Percentiles rank a stretch among this genome's conserved stretches.
Conservation (phyloP, 2,113 vertebrate species). For the Lophura nycthemera region DNA sequence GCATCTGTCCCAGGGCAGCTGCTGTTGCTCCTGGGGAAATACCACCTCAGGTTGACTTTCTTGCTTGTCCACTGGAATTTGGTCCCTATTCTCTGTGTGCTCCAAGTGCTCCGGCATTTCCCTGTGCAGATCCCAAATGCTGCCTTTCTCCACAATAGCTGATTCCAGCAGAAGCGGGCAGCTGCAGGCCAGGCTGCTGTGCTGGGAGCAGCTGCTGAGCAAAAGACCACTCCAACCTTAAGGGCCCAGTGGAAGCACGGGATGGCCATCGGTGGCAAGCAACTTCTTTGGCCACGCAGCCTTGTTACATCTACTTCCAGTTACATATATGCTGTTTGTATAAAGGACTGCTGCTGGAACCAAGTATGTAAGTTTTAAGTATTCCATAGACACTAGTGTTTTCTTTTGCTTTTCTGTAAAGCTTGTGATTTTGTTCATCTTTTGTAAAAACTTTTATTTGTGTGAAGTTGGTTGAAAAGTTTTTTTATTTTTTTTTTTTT, state of each 20-base stretch:
- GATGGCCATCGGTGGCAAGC: background rate
- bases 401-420: constrained; percentile 54
- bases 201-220: background rate
- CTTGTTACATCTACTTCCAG: background rate
- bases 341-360: constrained; percentile 42
- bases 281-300: background rate
- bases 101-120: background rate
- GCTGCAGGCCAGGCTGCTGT: background rate
- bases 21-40: constrained; percentile 7
- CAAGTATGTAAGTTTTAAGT: background rate
- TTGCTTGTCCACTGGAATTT: constrained; percentile 47
- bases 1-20: constrained; percentile 12
- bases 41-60: constrained; percentile 53
- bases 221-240: background rate
- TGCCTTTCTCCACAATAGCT: background rate
- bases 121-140: background rate
- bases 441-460: constrained; percentile 17
- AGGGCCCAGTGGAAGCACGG: background rate
- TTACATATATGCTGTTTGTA: background rate
- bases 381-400: background rate
- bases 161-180: background rate
- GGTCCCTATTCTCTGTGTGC: background rate
- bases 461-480: constrained; percentile 33
- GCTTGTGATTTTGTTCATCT: constrained; percentile 42
- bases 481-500: no score